Evolutionary conservation across 1,140 invertebrate species (phyloP), one percentile per base, ranked within the genome.

Genomic region (Pseudomyrmex pallidus): DNA sequence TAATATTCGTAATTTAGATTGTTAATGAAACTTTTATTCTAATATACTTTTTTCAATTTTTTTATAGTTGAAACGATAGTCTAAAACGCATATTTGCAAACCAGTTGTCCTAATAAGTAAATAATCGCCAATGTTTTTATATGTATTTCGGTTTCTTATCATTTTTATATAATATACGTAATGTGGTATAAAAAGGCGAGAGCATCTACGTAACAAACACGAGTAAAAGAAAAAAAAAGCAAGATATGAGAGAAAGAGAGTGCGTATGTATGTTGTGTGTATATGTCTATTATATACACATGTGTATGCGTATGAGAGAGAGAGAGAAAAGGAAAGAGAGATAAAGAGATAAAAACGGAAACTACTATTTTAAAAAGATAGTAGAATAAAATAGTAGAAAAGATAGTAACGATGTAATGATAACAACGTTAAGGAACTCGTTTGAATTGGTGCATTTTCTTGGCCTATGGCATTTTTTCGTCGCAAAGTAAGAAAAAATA

Each of bases 31-130:
- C 35, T 66, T 80, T 85, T 68, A 82, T 87, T 89, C 48, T 57
- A 84, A 89, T 90, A 35, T 15, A 50, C 88, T 90, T 87, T 74
- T 90, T 2, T 12, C 84, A 89, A 90, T 91, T 89, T 87, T 87
- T 66, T 88, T 35, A 73, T 50, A 61, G 59, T 85, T 83, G 72
- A 89, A 73, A 52, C 44, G 20, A 66, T 20, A 87, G 44, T n/a
- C 50, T 83, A 54, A 70, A n/a, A 50, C 25, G 82, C 25, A 68
- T 22, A 57, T 7, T 88, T 74, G 54, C 35, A 66, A 86, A 77
- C 8, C 59, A 88, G 15, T 78, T 82, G 86, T 78, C 74, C 72
- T 70, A 66, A 85, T 25, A 44, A 86, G n/a, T 84, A 77, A 67
- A 61, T 48, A 67, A 61, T 48, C 67, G 50, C 10, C 50, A 52